Conservation (phyloP, 2,113 vertebrate genomes). For the Cervus canadensis region DNA sequence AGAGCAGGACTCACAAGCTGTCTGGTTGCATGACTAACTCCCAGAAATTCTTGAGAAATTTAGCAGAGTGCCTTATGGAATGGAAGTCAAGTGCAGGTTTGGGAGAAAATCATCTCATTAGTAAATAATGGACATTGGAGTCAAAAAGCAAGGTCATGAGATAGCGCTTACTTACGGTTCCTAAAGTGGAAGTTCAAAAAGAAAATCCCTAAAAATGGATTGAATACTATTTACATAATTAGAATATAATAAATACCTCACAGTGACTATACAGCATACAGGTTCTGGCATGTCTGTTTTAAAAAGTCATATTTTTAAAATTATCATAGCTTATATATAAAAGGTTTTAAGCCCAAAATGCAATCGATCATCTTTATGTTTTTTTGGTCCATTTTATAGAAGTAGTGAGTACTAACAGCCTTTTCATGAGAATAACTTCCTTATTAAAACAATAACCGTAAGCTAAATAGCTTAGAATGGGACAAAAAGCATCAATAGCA, state of each 20-base stretch:
- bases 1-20: background rate
- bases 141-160: background rate
- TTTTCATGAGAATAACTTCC: conserved; percentile 26
- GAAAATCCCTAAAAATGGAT: background rate
- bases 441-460: background rate
- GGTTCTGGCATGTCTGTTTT: background rate
- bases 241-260: background rate
- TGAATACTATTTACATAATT: background rate
- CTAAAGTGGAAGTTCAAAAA: background rate
- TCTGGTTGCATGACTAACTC: background rate
- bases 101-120: background rate
- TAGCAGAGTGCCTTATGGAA: background rate
- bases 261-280: background rate
- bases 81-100: background rate
- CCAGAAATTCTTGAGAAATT: conserved; percentile 5
- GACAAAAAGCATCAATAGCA: background rate
- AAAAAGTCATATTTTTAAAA: conserved; percentile 23
- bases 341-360: conserved; percentile 36
- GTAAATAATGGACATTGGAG: background rate
- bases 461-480: background rate
- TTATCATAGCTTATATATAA: background rate
- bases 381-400: conserved; percentile 26
- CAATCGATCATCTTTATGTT: background rate
- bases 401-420: background rate
- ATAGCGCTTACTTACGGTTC: background rate